A percentile compares a stretch with the other conserved stretches of the same genome.
Evolutionary conservation across 2,888 invertebrate species (phyloP).

Genomic region (Chironomus tentans): DNA sequence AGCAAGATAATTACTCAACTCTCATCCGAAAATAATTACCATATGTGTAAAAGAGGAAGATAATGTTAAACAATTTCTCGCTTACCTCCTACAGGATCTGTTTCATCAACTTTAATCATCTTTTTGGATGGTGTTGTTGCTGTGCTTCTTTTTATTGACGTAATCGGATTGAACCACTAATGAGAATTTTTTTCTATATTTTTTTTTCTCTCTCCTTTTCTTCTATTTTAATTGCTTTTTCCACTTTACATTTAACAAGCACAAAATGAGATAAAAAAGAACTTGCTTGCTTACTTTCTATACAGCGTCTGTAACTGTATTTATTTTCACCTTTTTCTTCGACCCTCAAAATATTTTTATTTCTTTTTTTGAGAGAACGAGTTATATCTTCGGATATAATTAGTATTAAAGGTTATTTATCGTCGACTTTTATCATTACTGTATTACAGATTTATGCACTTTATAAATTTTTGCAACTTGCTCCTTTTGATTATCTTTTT

Average conservation of each 20-base stretch:
- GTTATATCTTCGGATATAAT: background rate
- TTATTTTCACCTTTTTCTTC: background rate
- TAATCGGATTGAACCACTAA: background rate
- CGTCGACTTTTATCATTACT: background rate
- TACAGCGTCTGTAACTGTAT: background rate
- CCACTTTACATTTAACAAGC: background rate
- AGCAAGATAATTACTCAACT: background rate
- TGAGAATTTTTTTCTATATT: background rate
- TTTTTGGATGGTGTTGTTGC: constrained; percentile 31
- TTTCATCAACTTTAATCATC: constrained; percentile 86
- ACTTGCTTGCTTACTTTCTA: background rate
- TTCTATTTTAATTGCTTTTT: background rate
- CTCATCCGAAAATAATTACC: background rate
- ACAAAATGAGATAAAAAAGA: background rate
- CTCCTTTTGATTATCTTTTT: background rate
- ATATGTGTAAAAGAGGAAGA: background rate
- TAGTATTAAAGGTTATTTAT: background rate
- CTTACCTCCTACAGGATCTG: constrained; percentile 84
- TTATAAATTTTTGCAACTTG: background rate
- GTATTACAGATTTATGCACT: too few species aligned
- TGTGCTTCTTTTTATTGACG: background rate
- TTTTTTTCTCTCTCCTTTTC: background rate
- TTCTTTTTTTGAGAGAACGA: background rate
- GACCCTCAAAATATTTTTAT: background rate
- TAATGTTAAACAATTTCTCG: constrained; percentile 21